These are phyloP conservation scores for Tortricodes alternella DNA, from an alignment of 2,888 invertebrate genomes.

Conservation along the genomic window DNA sequence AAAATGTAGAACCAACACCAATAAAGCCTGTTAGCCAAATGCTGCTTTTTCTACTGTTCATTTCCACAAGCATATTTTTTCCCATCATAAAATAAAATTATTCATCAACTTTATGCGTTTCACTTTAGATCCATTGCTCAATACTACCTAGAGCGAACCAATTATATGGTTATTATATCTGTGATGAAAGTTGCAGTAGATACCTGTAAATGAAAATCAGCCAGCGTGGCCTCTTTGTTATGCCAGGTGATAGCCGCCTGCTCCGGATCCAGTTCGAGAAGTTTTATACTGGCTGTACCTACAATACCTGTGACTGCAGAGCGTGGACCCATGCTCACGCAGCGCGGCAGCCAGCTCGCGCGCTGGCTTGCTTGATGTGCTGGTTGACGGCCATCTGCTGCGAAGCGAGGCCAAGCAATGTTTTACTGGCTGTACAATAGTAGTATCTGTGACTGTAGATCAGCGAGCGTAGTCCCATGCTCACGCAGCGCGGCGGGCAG, in stretches of 20 bases:
- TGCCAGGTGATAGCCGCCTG: constrained; percentile 91
- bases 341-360: constrained; percentile 85
- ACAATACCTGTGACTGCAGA: constrained; percentile 76
- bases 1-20: too few relatives aligned
- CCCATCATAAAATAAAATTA: too few relatives aligned
- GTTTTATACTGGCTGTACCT: constrained; percentile 87
- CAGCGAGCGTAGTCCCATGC: constrained; percentile 84
- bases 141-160: too few relatives aligned
- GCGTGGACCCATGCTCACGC: constrained; percentile 82
- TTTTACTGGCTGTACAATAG: constrained; percentile 87
- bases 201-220: too few relatives aligned
- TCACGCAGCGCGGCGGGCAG: constrained; percentile 83
- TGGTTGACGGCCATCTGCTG: constrained; percentile 92
- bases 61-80: too few relatives aligned
- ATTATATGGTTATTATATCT: too few relatives aligned
- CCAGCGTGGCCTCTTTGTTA: constrained; percentile 90
- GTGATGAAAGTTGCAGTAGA: too few relatives aligned
- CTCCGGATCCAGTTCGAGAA: constrained; percentile 87
- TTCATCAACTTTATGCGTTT: too few relatives aligned
- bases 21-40: too few relatives aligned
- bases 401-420: constrained; percentile 86
- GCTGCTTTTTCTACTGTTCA: too few relatives aligned
- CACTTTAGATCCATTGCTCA: too few relatives aligned
- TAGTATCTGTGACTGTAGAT: constrained; percentile 74
- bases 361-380: constrained; percentile 89